phyloP scores from a whole-genome alignment of 1,140 invertebrate genomes.

The Bombus haemorrhoidalis region DNA sequence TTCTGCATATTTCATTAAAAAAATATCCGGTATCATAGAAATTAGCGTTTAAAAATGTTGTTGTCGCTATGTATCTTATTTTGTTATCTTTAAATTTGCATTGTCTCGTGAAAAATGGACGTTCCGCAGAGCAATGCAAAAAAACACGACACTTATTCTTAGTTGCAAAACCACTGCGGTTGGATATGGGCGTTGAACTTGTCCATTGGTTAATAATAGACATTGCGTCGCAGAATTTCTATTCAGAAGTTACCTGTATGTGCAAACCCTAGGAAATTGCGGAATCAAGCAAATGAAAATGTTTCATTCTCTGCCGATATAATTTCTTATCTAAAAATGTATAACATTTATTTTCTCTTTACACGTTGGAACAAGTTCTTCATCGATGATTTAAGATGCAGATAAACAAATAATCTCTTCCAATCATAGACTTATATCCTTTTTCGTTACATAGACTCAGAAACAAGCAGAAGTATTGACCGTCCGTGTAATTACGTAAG shows the following conservation, averaged over 20 bases:
- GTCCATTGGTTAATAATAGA: constrained; percentile 46
- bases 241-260: background rate
- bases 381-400: background rate
- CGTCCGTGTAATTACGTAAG: background rate
- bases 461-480: background rate
- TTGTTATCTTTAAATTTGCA: background rate
- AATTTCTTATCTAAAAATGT: background rate
- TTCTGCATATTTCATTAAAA: background rate
- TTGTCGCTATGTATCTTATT: background rate
- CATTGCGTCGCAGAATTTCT: constrained; percentile 4
- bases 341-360: background rate
- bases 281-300: background rate
- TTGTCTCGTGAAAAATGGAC: background rate
- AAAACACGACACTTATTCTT: constrained; percentile 27
- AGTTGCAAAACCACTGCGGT: constrained; percentile 39
- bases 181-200: constrained; percentile 46
- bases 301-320: background rate
- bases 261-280: background rate
- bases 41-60: background rate
- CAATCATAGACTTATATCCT: too few relatives aligned
- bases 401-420: background rate
- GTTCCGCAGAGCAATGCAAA: background rate
- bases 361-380: background rate
- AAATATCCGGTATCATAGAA: background rate
- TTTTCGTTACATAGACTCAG: background rate